Evolutionary conservation across 2,888 invertebrate genomes (phyloP), one percentile per base, ranked within the genome.

Genomic region (Tachina grossa): DNA sequence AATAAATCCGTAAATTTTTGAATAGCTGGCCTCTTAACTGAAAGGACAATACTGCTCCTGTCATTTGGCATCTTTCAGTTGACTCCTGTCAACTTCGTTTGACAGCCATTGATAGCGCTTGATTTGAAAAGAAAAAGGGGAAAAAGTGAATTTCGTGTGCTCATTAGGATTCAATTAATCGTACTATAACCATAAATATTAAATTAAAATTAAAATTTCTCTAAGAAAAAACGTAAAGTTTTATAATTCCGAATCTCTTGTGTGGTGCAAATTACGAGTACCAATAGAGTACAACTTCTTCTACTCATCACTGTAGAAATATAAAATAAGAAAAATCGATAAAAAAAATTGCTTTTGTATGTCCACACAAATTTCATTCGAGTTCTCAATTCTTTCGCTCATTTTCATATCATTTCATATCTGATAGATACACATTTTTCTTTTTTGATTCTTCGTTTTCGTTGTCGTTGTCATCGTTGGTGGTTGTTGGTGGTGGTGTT

Each of bases 401-500:
- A 47, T 71, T 59, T 81, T 53, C 19, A 47, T 63, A 51, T 47
- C 9, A 65, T 71, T 71, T 63, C 66, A 68, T 75, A 80, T 80
- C 66, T 43, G 55, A 78, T 81, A 81, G 84, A 86, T 86, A 86
- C 84, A 82, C 69, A 84, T 45, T 76, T 83, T 82, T 45, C 71
- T 83, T 82, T 69, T 45, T 51, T 14, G 19, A 49, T 5, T 66
- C 39, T 19, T n/a, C n/a, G n/a, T n/a, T n/a, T n/a, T 65, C 19
- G 45, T 57, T 39, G 14, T 63, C 41, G 47, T 61, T 65, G 55
- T 19, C 51, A 19, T 45, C 53, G 51, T 65, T 65, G 55, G 66
- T 72, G 74, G 76, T 82, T 31, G 66, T 57, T 68, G 72, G 66
- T 84, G 74, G 49, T 74, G 51, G 31, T 66, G 74, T 74, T 66